phyloP scores from a whole-genome alignment of 2,797 vertebrate genomes.

The Eulemur coronatus region DNA sequence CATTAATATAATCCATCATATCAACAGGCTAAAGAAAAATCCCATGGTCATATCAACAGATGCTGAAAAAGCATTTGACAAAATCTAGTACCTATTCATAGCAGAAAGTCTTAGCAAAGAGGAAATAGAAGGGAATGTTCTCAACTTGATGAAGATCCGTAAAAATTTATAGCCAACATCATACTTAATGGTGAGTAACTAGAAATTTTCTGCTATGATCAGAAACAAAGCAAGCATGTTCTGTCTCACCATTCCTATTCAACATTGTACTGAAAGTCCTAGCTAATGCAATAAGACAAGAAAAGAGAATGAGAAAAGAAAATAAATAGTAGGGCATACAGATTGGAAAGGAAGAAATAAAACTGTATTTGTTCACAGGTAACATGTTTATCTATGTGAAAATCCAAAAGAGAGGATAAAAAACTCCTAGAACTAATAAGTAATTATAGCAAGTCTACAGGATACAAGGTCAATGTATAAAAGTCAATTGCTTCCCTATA shows the following conservation, averaged over 20 bases:
- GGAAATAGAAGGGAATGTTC: neutral
- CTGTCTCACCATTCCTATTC: neutral
- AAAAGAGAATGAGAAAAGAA: neutral
- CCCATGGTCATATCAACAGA: too few species aligned
- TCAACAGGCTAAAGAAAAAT: neutral
- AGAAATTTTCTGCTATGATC: neutral
- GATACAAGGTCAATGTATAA: neutral
- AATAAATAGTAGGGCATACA: neutral
- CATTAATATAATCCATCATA: neutral
- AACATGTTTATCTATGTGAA: neutral
- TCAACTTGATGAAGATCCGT: neutral
- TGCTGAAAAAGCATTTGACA: neutral
- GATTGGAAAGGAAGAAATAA: neutral
- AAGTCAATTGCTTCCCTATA: neutral
- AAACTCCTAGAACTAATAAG: neutral
- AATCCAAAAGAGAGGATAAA: neutral
- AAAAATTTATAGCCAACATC: neutral
- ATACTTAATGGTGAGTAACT: neutral
- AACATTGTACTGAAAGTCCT: too few species aligned
- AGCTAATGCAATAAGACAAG: neutral
- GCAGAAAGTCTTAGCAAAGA: neutral
- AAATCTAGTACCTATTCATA: neutral
- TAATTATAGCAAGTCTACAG: neutral
- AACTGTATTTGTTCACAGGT: neutral
- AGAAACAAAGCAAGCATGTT: neutral